Evolutionary conservation across 2,888 invertebrate genomes (phyloP).

Genomic region (Orthosia incerta): DNA sequence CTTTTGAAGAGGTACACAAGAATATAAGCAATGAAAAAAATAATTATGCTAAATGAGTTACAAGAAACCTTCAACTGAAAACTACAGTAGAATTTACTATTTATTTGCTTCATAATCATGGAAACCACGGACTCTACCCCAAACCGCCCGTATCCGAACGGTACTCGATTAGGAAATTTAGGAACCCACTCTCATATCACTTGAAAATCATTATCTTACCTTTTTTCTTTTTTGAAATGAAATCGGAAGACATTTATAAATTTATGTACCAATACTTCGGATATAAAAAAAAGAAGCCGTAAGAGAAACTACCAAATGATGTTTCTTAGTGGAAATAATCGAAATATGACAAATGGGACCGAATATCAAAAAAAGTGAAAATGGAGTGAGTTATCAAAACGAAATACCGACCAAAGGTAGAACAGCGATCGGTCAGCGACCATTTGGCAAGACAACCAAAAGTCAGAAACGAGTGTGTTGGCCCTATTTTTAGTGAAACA

Average conservation of each 20-base stretch:
- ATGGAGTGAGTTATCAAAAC: slow-evolving; percentile 26
- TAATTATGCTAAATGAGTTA: neutral
- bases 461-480: slow-evolving; percentile 84
- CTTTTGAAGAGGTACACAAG: neutral
- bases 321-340: too few species aligned
- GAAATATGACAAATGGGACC: neutral
- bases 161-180: too few species aligned
- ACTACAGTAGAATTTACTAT: neutral
- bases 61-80: neutral
- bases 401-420: slow-evolving; percentile 39
- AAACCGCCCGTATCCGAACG: slow-evolving; percentile 28
- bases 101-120: too few species aligned
- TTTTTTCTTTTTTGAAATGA: neutral
- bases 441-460: slow-evolving; percentile 77
- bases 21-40: neutral
- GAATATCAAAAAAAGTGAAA: neutral
- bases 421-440: slow-evolving; percentile 65
- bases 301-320: neutral
- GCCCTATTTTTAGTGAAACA: slow-evolving; percentile 74
- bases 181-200: neutral
- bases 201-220: neutral
- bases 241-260: neutral
- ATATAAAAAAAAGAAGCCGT: neutral
- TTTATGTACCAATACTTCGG: neutral
- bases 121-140: neutral